Conservation (phyloP, 2,888 invertebrate species). For the Choreutis nemorana region DNA sequence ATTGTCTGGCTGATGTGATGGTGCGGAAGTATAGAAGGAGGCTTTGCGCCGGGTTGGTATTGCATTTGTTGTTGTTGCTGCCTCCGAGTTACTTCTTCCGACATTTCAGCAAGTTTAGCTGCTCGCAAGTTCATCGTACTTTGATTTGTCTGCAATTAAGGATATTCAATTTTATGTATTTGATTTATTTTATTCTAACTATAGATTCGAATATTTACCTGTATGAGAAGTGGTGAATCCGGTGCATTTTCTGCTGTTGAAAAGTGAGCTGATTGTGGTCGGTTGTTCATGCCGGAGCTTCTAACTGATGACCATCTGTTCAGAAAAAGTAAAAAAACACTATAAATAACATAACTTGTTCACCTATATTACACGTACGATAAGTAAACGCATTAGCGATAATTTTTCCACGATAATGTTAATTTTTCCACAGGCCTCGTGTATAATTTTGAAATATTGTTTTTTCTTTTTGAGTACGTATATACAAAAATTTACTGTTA, state of each 20-base stretch:
- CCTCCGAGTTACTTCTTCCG: conserved; percentile 77
- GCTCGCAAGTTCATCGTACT: conserved; percentile 38
- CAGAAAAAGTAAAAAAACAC: too few relatives aligned
- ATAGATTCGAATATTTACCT: too few relatives aligned
- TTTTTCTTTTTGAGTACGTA: too few relatives aligned
- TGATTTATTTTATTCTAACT: too few relatives aligned
- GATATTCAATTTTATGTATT: conserved; percentile 1
- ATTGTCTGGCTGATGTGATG: conserved; percentile 15
- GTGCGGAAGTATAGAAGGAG: conserved; percentile 13
- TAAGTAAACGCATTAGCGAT: too few relatives aligned
- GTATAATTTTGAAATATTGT: too few relatives aligned
- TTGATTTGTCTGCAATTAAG: conserved; percentile 19
- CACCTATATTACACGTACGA: too few relatives aligned
- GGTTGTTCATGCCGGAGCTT: conserved; percentile 60
- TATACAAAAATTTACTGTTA: too few relatives aligned
- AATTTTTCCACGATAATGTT: too few relatives aligned
- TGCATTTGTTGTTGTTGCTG: conserved; percentile 46
- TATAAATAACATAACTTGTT: too few relatives aligned
- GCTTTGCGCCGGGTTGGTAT: conserved; percentile 14
- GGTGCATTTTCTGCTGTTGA: conserved; percentile 21
- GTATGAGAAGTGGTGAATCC: conserved; percentile 34
- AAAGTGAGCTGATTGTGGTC: conserved; percentile 56
- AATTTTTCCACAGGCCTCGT: too few relatives aligned
- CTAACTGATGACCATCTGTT: conserved; percentile 66
- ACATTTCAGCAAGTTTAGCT: conserved; percentile 81